phyloP scores from a whole-genome alignment of 2,888 invertebrate species.

The Eupelmus urozonus region DNA sequence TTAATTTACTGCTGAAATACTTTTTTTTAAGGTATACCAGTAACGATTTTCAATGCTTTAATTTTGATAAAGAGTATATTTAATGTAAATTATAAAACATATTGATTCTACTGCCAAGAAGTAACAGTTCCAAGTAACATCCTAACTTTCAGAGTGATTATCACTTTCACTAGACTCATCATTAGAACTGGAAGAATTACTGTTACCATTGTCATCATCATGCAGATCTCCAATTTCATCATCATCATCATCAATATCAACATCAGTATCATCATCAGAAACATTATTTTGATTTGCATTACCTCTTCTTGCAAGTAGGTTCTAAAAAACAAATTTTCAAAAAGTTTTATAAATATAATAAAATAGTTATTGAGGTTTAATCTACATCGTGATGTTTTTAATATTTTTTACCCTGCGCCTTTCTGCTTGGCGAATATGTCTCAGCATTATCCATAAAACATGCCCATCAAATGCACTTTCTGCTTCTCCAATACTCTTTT shows the following conservation, averaged over 20 bases:
- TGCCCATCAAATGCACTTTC: slow-evolving; percentile 77
- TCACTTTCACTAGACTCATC: slow-evolving; percentile 43
- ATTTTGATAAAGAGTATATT: slow-evolving; percentile 8
- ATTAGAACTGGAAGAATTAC: slow-evolving; percentile 39
- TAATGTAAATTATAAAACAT: slow-evolving; percentile 5
- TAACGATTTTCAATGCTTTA: slow-evolving; percentile 33
- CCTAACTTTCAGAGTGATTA: slow-evolving; percentile 46
- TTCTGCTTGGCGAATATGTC: slow-evolving; percentile 71
- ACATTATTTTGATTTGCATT: slow-evolving; percentile 46
- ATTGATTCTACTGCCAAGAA: slow-evolving; percentile 12
- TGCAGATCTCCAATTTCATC: slow-evolving; percentile 39
- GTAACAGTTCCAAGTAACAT: slow-evolving; percentile 19
- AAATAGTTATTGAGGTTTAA: too few relatives aligned
- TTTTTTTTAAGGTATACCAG: slow-evolving; percentile 23
- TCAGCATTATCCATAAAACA: slow-evolving; percentile 79
- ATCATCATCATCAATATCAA: slow-evolving; percentile 28
- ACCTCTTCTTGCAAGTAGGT: slow-evolving; percentile 28
- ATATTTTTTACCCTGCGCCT: slow-evolving; percentile 60
- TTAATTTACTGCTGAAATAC: slow-evolving; percentile 26
- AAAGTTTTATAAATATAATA: too few relatives aligned
- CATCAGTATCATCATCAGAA: slow-evolving; percentile 43
- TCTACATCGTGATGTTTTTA: too few relatives aligned
- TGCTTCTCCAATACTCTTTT: slow-evolving; percentile 54
- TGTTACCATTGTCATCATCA: slow-evolving; percentile 22
- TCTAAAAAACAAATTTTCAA: slow-evolving; percentile 30